A percentile compares a stretch with the other conserved stretches of the same genome.
Conservation (phyloP, 2,888 invertebrate species). For the Itoplectis maculator region DNA sequence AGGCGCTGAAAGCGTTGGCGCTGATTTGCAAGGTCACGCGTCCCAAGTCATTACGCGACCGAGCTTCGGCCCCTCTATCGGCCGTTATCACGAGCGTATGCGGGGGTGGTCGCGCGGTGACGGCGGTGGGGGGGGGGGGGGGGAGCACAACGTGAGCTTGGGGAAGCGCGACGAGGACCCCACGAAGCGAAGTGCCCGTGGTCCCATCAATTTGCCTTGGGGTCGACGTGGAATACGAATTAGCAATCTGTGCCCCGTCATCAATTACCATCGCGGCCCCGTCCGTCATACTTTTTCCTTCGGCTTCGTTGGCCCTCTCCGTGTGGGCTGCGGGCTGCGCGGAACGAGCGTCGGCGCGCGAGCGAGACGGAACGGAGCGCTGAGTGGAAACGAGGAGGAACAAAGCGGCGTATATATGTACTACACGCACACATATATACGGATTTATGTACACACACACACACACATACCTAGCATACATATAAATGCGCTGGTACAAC, state of each 20-base stretch:
- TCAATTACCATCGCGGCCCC: conserved; percentile 73
- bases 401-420: conserved; percentile 4
- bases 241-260: conserved; percentile 75
- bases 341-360: conserved; percentile 5
- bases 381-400: conserved; percentile 38
- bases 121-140: not conserved
- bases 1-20: conserved; percentile 20
- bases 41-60: conserved; percentile 19
- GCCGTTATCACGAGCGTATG: conserved; percentile 15
- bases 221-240: conserved; percentile 75
- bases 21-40: conserved; percentile 41
- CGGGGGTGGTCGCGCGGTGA: not conserved
- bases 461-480: conserved; percentile 37
- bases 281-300: conserved; percentile 60
- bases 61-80: not conserved
- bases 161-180: conserved; percentile 23
- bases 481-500: not conserved
- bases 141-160: conserved; percentile 33
- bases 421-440: not conserved
- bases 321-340: conserved; percentile 2
- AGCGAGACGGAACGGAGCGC: conserved; percentile 4
- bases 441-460: not conserved
- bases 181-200: conserved; percentile 31
- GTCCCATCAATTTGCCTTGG: conserved; percentile 68
- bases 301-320: conserved; percentile 13